phyloP scores from a whole-genome alignment of 2,113 vertebrate genomes.

The Gymnarchus niloticus region DNA sequence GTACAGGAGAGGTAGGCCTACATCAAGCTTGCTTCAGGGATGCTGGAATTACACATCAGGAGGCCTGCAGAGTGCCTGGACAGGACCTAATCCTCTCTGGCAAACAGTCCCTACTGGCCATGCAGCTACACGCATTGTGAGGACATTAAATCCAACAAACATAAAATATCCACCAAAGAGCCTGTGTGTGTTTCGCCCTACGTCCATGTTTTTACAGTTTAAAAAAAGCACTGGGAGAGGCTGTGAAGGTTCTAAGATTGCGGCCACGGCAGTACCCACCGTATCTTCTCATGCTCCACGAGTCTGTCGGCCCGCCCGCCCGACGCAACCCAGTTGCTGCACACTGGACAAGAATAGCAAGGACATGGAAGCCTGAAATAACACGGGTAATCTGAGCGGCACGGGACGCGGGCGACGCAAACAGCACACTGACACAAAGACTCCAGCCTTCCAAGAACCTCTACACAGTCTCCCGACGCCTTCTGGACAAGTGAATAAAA shows the following conservation, averaged over 20 bases:
- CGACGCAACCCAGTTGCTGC: constrained; percentile 7
- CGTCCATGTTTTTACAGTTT: background rate
- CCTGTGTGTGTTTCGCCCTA: background rate
- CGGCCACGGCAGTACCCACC: background rate
- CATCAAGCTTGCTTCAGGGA: background rate
- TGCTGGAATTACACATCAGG: background rate
- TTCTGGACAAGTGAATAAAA: background rate
- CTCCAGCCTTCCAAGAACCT: constrained; percentile 5
- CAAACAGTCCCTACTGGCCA: background rate
- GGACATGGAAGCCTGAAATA: constrained; percentile 29
- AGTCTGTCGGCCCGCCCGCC: background rate
- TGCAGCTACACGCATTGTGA: background rate
- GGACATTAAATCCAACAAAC: background rate
- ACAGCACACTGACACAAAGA: constrained; percentile 13
- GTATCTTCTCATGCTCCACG: background rate
- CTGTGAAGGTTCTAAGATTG: background rate
- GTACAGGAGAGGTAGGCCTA: background rate
- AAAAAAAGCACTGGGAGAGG: background rate
- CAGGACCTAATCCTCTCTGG: background rate
- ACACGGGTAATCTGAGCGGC: constrained; percentile 22
- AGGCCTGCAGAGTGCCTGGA: background rate
- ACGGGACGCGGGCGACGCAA: constrained; percentile 7
- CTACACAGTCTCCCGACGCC: background rate
- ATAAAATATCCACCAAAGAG: background rate
- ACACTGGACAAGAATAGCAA: constrained; percentile 27